A percentile compares a stretch with the other conserved stretches of the same genome.
phyloP scores from a whole-genome alignment of 2,113 vertebrate genomes.

The Balaeniceps rex region DNA sequence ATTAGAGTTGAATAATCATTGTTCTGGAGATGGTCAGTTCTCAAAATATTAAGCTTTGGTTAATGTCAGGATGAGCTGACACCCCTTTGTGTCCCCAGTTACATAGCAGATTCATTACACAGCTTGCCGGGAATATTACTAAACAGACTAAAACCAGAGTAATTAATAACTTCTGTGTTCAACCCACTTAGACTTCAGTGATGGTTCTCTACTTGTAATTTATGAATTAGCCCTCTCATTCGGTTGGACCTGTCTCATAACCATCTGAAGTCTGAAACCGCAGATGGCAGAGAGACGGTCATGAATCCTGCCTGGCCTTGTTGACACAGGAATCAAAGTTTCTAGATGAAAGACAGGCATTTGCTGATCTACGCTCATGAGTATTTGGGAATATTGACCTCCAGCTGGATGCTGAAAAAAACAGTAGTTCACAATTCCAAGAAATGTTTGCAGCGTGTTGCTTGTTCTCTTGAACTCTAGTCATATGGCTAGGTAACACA shows the following conservation, averaged over 20 bases:
- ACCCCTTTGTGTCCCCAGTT: background rate
- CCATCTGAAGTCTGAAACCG: background rate
- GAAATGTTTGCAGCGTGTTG: conserved; percentile 2
- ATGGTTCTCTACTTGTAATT: background rate
- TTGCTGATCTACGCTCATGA: background rate
- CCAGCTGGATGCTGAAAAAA: conserved; percentile 18
- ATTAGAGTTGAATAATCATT: background rate
- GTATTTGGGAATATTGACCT: background rate
- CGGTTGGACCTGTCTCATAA: background rate
- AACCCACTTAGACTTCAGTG: background rate
- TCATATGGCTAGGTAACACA: background rate
- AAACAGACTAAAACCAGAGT: background rate
- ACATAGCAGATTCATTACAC: background rate
- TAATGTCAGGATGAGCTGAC: background rate
- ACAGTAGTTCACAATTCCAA: conserved; percentile 36
- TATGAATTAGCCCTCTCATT: background rate
- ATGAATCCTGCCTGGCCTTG: background rate
- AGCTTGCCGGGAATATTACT: background rate
- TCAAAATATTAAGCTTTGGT: background rate
- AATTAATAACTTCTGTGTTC: background rate
- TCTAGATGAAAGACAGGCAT: conserved; percentile 25
- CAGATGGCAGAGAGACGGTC: background rate
- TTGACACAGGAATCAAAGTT: conserved; percentile 14
- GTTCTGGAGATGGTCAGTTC: background rate
- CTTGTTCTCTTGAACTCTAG: background rate